phyloP scores from a whole-genome alignment of 2,888 invertebrate species.

The Chymomyza amoena region DNA sequence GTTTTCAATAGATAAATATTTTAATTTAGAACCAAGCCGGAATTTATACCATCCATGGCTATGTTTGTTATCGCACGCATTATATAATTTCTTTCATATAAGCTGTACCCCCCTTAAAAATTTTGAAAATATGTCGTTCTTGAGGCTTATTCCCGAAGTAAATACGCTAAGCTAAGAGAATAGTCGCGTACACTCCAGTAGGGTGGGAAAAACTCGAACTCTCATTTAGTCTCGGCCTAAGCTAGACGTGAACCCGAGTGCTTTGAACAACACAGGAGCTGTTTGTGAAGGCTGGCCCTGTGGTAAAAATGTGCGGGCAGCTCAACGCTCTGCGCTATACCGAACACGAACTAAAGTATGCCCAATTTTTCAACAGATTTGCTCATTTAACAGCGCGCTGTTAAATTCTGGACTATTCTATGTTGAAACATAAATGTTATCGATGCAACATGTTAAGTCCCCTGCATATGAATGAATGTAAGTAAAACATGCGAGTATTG shows the following conservation, averaged over 20 bases:
- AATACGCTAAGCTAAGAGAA: not conserved
- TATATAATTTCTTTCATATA: no score
- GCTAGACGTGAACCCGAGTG: not conserved
- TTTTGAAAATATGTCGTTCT: no score
- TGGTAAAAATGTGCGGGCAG: not conserved
- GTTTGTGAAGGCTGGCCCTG: not conserved
- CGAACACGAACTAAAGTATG: not conserved
- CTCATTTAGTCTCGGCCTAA: not conserved
- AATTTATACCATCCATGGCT: no score
- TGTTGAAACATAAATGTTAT: not conserved
- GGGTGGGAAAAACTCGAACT: not conserved
- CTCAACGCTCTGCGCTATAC: conserved; percentile 30
- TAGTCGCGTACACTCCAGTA: not conserved
- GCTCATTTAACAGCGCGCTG: not conserved
- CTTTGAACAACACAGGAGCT: not conserved
- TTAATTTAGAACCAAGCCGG: no score
- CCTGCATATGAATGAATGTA: not conserved
- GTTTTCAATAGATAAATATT: no score
- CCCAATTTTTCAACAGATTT: not conserved
- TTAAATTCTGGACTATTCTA: not conserved
- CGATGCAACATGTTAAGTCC: not conserved
- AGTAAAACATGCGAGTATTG: not conserved
- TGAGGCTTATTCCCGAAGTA: not conserved
- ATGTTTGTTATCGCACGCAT: no score
- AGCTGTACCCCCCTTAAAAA: no score